Conservation (phyloP, 2,113 vertebrate species). For the Oryzias curvinotus region DNA sequence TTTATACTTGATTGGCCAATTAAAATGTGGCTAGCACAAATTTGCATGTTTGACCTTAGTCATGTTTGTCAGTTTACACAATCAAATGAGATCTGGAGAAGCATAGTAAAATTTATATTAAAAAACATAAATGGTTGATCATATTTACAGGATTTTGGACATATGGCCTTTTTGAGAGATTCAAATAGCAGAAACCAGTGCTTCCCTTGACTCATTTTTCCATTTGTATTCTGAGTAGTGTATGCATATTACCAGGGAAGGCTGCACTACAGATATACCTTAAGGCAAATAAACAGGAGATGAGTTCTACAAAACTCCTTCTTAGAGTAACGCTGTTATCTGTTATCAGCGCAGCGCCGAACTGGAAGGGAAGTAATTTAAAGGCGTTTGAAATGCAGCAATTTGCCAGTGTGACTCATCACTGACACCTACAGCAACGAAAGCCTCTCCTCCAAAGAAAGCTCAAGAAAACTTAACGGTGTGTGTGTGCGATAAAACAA, state of each 20-base stretch:
- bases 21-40: no score
- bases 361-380: slow-evolving; percentile 82
- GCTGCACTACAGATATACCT: slow-evolving; percentile 28
- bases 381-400: slow-evolving; percentile 79
- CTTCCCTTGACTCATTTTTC: background rate
- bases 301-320: slow-evolving; percentile 79
- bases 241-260: slow-evolving; percentile 17
- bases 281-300: slow-evolving; percentile 58
- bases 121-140: background rate
- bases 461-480: slow-evolving; percentile 55
- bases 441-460: slow-evolving; percentile 70
- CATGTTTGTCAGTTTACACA: no score
- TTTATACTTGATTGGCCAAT: no score
- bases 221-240: background rate
- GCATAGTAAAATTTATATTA: background rate
- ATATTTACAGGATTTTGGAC: background rate
- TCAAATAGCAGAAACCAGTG: background rate
- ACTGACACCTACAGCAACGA: slow-evolving; percentile 77
- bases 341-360: slow-evolving; percentile 74
- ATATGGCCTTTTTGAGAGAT: no score
- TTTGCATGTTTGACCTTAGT: no score
- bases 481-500: slow-evolving; percentile 35
- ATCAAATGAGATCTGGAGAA: no score
- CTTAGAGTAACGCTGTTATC: slow-evolving; percentile 81
- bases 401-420: slow-evolving; percentile 83